A percentile compares a stretch with the other conserved stretches of the same genome.
Conservation (phyloP, 2,888 invertebrate genomes). For the Eristalis arbustorum region DNA sequence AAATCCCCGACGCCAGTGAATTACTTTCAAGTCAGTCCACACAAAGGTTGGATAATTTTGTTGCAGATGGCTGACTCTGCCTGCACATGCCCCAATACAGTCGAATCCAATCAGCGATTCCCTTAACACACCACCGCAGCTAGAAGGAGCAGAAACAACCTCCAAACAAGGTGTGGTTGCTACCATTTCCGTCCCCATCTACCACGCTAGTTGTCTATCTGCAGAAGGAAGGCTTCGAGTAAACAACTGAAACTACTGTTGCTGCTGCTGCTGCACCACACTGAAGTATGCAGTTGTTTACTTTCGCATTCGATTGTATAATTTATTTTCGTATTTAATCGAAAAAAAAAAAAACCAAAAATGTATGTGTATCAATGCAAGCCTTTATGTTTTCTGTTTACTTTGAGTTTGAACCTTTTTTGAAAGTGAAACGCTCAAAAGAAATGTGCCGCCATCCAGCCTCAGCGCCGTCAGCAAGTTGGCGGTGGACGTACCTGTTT, state of each 20-base stretch:
- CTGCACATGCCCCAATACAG: not conserved
- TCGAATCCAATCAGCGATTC: constrained; percentile 27
- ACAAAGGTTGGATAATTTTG: constrained; percentile 51
- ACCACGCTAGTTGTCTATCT: constrained; percentile 12
- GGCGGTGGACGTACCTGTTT: constrained; percentile 51
- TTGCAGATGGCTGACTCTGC: constrained; percentile 48
- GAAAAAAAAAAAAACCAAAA: constrained; percentile 30
- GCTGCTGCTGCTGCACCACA: not conserved
- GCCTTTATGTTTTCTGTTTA: constrained; percentile 1
- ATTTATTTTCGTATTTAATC: constrained; percentile 54
- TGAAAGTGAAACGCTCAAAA: constrained; percentile 62
- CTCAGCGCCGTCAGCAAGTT: not conserved
- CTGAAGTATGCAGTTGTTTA: not conserved
- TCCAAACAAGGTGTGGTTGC: constrained; percentile 55
- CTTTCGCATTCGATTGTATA: constrained; percentile 46
- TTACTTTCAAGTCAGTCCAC: not conserved
- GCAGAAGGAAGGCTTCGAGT: not conserved
- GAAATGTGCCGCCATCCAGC: constrained; percentile 35
- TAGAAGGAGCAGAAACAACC: constrained; percentile 9
- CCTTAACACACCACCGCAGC: constrained; percentile 6
- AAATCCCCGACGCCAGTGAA: not conserved
- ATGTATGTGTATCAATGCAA: not conserved
- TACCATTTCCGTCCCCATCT: constrained; percentile 35
- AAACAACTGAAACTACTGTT: constrained; percentile 17
- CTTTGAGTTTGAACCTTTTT: constrained; percentile 38